Evolutionary conservation across 2,113 vertebrate genomes (phyloP).

Genomic region (Coptodon bakossiorum): DNA sequence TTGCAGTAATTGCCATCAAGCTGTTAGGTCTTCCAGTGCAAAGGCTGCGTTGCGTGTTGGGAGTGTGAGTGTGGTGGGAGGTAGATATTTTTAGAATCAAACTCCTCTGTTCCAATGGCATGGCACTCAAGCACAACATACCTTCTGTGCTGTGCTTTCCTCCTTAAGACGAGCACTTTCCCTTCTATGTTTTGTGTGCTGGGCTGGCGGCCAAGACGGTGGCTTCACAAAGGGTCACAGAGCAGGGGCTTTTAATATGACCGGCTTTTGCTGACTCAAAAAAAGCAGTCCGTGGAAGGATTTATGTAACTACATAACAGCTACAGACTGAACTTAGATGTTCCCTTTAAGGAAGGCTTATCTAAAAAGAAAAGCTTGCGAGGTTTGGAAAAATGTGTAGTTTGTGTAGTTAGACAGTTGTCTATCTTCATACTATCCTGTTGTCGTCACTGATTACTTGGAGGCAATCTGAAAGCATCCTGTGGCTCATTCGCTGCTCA

Average conservation of each 20-base stretch:
- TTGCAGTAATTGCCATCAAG: conserved; percentile 65
- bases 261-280: conserved; percentile 36
- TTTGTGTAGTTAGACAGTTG: not conserved
- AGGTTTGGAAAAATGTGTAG: not conserved
- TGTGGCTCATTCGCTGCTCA: not conserved
- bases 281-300: not conserved
- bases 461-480: not conserved
- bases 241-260: conserved; percentile 48
- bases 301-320: not conserved
- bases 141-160: conserved; percentile 69
- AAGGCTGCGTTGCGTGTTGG: conserved; percentile 31
- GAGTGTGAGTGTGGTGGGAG: conserved; percentile 57
- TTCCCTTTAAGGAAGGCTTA: not conserved
- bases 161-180: conserved; percentile 55
- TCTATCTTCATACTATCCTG: not conserved
- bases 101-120: conserved; percentile 59
- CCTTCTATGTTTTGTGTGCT: conserved; percentile 37
- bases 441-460: not conserved
- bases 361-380: not conserved
- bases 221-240: conserved; percentile 49
- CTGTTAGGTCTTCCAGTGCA: conserved; percentile 44
- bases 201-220: conserved; percentile 36
- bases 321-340: not conserved
- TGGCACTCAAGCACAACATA: conserved; percentile 62
- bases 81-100: conserved; percentile 69